phyloP scores from a whole-genome alignment of 2,888 invertebrate species.

The Hemicrepidius hirtus region DNA sequence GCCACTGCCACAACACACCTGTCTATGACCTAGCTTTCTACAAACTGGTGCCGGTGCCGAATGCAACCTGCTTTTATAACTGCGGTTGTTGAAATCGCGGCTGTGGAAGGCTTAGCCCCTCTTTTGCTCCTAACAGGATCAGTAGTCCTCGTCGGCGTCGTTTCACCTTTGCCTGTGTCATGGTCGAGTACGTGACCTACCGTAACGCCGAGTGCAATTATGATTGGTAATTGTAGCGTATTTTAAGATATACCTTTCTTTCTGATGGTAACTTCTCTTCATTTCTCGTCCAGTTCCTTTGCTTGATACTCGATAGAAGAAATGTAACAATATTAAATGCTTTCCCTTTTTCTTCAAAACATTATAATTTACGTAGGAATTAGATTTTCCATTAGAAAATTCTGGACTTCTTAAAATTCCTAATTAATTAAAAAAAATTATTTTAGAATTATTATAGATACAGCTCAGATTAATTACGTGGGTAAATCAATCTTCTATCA shows the following conservation, averaged over 20 bases:
- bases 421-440: too few species aligned
- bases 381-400: too few species aligned
- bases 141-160: constrained; percentile 49
- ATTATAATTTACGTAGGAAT: too few species aligned
- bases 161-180: constrained; percentile 65
- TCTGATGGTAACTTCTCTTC: constrained; percentile 7
- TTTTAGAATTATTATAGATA: too few species aligned
- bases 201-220: constrained; percentile 57
- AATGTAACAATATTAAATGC: not conserved
- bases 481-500: too few species aligned
- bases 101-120: constrained; percentile 42
- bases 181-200: constrained; percentile 67
- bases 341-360: not conserved
- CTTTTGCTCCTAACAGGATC: constrained; percentile 48
- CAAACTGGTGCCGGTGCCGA: constrained; percentile 62
- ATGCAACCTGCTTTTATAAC: constrained; percentile 57
- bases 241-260: not conserved
- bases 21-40: constrained; percentile 70
- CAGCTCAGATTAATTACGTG: too few species aligned
- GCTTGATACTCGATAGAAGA: not conserved
- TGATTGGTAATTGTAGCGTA: constrained; percentile 30
- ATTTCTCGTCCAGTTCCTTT: not conserved
- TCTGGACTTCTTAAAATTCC: too few species aligned
- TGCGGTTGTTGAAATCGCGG: constrained; percentile 45
- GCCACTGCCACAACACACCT: constrained; percentile 71